Conservation (phyloP, 2,888 invertebrate genomes). For the Ectemnius continuus region DNA sequence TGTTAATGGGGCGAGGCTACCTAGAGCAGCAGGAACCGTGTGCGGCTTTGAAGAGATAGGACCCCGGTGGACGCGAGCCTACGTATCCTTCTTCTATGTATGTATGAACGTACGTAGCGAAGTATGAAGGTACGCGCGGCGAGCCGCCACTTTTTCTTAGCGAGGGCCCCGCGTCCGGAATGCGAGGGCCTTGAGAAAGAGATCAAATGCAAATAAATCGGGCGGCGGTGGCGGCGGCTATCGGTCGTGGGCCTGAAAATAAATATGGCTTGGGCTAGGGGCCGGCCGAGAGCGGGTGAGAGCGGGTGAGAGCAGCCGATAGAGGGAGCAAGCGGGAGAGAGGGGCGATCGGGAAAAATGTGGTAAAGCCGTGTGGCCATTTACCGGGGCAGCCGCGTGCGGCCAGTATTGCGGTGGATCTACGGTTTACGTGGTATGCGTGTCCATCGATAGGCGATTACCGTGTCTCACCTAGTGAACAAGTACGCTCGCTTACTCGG, state of each 20-base stretch:
- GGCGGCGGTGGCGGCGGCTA: background rate
- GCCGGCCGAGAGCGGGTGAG: too few species aligned
- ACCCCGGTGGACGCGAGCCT: too few species aligned
- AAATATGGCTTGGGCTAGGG: too few species aligned
- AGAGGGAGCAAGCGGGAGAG: too few species aligned
- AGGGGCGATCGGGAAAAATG: conserved; percentile 5
- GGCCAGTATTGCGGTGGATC: conserved; percentile 35
- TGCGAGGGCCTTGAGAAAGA: background rate
- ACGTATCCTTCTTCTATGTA: too few species aligned
- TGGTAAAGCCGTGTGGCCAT: conserved; percentile 21
- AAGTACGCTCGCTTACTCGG: background rate
- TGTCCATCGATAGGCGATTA: conserved; percentile 41
- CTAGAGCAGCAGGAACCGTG: too few species aligned
- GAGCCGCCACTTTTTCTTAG: too few species aligned
- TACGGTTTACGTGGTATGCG: conserved; percentile 35
- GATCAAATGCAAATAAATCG: conserved; percentile 8
- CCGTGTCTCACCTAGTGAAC: conserved; percentile 33
- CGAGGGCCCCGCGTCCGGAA: too few species aligned
- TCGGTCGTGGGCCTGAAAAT: background rate
- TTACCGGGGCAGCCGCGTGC: conserved; percentile 26
- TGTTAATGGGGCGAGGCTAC: background rate
- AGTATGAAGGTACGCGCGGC: too few species aligned
- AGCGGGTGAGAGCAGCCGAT: too few species aligned
- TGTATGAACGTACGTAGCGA: too few species aligned
- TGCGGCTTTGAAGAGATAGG: too few species aligned